These are phyloP conservation scores for Virgularia gustaviana DNA, from an alignment of 92 coral and sea anemone genomes.

Conservation along the genomic window DNA sequence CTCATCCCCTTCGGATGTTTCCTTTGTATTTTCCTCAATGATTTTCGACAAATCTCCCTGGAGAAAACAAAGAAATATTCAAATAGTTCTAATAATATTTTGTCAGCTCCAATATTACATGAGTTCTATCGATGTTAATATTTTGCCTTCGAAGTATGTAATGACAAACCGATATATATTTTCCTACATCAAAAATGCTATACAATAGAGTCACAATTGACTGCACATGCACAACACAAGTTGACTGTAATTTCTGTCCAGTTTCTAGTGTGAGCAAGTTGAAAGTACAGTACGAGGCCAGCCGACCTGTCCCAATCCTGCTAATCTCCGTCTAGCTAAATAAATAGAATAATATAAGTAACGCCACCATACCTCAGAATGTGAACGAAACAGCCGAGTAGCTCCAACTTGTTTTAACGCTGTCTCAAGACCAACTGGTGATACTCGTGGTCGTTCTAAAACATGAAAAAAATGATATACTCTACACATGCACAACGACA, in stretches of 20 bases:
- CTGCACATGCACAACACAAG: too few species aligned
- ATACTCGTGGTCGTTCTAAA: conserved; percentile 67
- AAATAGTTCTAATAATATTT: not conserved
- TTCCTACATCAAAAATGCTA: too few species aligned
- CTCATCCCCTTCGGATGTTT: conserved; percentile 46
- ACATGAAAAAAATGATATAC: not conserved
- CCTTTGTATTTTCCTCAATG: conserved; percentile 42
- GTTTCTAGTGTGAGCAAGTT: too few species aligned
- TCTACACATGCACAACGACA: too few species aligned
- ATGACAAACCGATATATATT: too few species aligned
- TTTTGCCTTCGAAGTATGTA: too few species aligned
- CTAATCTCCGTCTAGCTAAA: too few species aligned
- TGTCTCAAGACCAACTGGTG: conserved; percentile 91
- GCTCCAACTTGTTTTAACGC: conserved; percentile 93
- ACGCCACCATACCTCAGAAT: conserved; percentile 68
- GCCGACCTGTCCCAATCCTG: too few species aligned
- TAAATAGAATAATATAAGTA: not conserved
- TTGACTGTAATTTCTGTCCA: too few species aligned
- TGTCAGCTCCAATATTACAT: not conserved
- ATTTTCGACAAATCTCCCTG: conserved; percentile 74
- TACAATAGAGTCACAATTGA: too few species aligned
- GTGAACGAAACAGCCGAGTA: conserved; percentile 84
- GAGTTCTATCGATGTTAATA: too few species aligned
- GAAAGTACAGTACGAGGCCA: too few species aligned
- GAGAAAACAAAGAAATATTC: not conserved